Conservation (phyloP, 1,140 invertebrate species). For the Pissodes strobi region DNA sequence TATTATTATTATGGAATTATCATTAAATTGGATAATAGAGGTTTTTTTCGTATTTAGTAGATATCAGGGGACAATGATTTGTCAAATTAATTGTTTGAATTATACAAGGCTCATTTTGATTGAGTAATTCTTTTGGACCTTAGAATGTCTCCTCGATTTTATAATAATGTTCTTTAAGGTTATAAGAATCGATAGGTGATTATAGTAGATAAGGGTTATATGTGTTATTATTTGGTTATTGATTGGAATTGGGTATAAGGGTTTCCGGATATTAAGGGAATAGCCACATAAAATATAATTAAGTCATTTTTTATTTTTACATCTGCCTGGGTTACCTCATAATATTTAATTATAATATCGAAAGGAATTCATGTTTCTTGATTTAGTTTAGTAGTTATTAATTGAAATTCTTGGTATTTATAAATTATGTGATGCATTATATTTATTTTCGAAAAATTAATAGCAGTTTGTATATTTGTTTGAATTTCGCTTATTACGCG, state of each 20-base stretch:
- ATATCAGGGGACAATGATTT: too few species aligned
- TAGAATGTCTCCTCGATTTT: too few species aligned
- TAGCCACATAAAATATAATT: background rate
- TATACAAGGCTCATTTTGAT: too few species aligned
- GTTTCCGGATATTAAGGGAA: background rate
- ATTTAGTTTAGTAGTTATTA: background rate
- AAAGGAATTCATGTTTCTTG: background rate
- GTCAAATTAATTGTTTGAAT: too few species aligned
- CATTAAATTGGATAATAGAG: too few species aligned
- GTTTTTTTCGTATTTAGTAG: too few species aligned
- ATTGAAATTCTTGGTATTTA: background rate
- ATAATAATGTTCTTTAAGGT: too few species aligned
- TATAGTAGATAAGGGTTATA: too few species aligned
- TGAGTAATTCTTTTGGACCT: too few species aligned
- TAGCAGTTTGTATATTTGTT: background rate
- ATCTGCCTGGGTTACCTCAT: background rate
- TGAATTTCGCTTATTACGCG: background rate
- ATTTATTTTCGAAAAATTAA: background rate
- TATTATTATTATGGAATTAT: too few species aligned
- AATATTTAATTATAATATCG: conserved; percentile 4
- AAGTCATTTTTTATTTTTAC: background rate
- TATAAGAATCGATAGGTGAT: too few species aligned
- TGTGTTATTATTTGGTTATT: conserved; percentile 1
- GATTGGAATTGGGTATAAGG: conserved; percentile 3
- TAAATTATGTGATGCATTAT: background rate